These are phyloP conservation scores for Triplophysa yarkandensis DNA, from an alignment of 2,797 vertebrate genomes.

Conservation along the genomic window DNA sequence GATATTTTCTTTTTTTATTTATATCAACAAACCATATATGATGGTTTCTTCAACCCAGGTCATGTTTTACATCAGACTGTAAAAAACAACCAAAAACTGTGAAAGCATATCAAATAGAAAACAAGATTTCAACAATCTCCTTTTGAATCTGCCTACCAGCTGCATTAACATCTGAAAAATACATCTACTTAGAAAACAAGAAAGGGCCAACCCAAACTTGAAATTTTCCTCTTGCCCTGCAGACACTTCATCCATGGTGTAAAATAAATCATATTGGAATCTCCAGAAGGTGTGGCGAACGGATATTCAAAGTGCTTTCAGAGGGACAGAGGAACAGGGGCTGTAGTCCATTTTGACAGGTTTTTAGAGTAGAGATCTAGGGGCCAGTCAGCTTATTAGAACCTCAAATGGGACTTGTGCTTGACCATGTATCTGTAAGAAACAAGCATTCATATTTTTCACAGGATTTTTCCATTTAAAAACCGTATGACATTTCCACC, in stretches of 20 bases:
- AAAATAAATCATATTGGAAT: conserved; percentile 7
- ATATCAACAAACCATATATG: conserved; percentile 30
- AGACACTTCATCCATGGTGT: conserved; percentile 8
- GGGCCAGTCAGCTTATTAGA: conserved; percentile 78
- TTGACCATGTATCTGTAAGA: conserved; percentile 94
- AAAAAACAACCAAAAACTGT: conserved; percentile 11
- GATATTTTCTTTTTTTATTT: conserved; percentile 51
- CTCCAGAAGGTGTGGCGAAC: conserved; percentile 14
- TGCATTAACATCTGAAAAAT: conserved; percentile 32
- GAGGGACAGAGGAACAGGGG: background rate
- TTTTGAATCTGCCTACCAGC: conserved; percentile 9
- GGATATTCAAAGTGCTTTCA: conserved; percentile 32
- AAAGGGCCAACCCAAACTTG: conserved; percentile 14
- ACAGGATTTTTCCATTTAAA: background rate
- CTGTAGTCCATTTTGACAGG: conserved; percentile 28
- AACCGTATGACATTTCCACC: background rate
- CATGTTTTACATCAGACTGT: conserved; percentile 43
- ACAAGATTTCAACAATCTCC: background rate
- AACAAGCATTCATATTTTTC: too few species aligned
- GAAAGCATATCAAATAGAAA: background rate
- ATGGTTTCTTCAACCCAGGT: conserved; percentile 43
- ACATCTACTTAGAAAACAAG: conserved; percentile 35
- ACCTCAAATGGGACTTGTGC: conserved; percentile 97
- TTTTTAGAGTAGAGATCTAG: conserved; percentile 6
- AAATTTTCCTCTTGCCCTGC: background rate